Evolutionary conservation across 2,888 invertebrate species (phyloP), one percentile per base, ranked within the genome.

Genomic region (Steinernema hermaphroditum): DNA sequence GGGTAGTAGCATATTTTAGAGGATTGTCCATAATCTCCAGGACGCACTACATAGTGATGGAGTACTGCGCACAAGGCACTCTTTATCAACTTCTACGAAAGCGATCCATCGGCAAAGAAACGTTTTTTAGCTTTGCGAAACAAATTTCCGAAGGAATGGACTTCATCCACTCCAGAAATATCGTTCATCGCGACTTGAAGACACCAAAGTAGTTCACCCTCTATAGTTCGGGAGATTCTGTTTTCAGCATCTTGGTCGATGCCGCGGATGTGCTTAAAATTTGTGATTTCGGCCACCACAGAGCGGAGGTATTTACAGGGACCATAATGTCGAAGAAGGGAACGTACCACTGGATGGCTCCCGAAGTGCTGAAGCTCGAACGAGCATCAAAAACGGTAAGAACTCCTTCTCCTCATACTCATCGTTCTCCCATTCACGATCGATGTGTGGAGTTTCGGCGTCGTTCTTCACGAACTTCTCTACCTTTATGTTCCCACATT

Each of bases 101-200:
- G 9, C 49, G 49, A 6, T 6, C 6, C 9, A 9, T 49, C 12
- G 49, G 19, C 49, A 49, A 49, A n/a, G 19, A 49, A 12, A 6
- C 19, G 49, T 9, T 49, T 49, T 49, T 49, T n/a, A 19, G 19
- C 19, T 49, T 49, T 49, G 49, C 49, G 6, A 90, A 91, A 78
- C 95, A 97, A 88, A 95, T 97, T 83, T 91, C 95, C 0, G 91
- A 92, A 74, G 97, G 96, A 0, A 95, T 97, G 2, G 93, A 94
- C 80, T 97, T 96, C 89, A 93, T 97, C 0, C 97, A 97, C 88
- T 88, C 92, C 0, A 92, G 92, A 78, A 93, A 94, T 0, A 90
- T 96, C 0, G 96, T 97, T 87, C 97, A 97, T 87, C 90, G 97
- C 68, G 97, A 97, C 88, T 90, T 97, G 44, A 97, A 97, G 89